Evolutionary conservation across 2,797 vertebrate genomes (phyloP), one percentile per base, ranked within the genome.

Genomic region (Eptatretus atami): DNA sequence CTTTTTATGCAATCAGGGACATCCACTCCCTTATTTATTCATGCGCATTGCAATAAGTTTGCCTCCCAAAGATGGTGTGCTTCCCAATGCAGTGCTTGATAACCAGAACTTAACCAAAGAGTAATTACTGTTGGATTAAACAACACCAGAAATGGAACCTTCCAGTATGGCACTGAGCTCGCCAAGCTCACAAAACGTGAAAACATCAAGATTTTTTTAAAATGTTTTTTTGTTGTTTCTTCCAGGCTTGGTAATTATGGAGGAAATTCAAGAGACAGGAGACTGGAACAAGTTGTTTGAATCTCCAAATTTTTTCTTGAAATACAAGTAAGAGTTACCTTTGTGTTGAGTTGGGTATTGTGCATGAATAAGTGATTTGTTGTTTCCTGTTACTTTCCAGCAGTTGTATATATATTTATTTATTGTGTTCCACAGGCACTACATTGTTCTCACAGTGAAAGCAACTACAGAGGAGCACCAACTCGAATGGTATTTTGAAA

Each of bases 291-390:
- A 84, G 79, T 80, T 87, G 74, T 86, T 86, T 80, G 82, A 87
- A 79, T 79, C 78, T 72, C 79, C 81, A 76, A 81, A 86, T 79
- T 84, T 88, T 80, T 83, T 84, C 80, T 78, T 82, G 66, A 86
- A 86, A 77, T 88, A 87, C 81, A 81, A 84, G 85, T 86, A 88
- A 81, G 84, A 86, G 84, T 83, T 79, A 76, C 75, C 76, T 75
- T 76, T 44, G 31, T 44, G 31, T 44, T 44, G 57, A 12, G 57
- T 61, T 61, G 57, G n/a, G n/a, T 61, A n/a, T 11, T 25, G 25
- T 61, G n/a, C n/a, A 25, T 61, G 57, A 10, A 12, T 61, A 25
- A n/a, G 57, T 10, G n/a, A n/a, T 61, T 25, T 61, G 57, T 10
- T 61, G n/a, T 12, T 61, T 12, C 12, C 57, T 61, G 57, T 10